Percentiles rank a stretch among this genome's conserved stretches.
Conservation (phyloP, 2,888 invertebrate genomes). For the Volucella inflata region DNA sequence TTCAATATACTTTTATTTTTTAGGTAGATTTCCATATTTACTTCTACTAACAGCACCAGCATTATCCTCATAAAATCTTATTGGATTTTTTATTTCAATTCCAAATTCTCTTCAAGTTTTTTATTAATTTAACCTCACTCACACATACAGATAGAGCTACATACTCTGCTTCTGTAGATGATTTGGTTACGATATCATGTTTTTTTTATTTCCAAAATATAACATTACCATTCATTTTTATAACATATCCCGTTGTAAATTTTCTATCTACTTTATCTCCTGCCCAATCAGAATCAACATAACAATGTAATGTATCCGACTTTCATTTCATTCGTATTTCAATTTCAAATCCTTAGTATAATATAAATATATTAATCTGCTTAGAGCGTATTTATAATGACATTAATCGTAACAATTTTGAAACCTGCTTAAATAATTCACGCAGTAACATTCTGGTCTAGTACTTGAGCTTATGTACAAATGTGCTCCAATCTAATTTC, state of each 20-base stretch:
- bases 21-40: too few relatives aligned
- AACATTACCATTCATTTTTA: too few relatives aligned
- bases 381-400: slow-evolving; percentile 58
- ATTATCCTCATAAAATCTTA: slow-evolving; percentile 78
- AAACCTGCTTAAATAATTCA: slow-evolving; percentile 78
- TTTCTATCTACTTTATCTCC: too few relatives aligned
- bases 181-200: slow-evolving; percentile 78
- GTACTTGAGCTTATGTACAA: slow-evolving; percentile 79
- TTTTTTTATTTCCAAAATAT: slow-evolving; percentile 80
- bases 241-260: too few relatives aligned
- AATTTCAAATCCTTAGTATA: slow-evolving; percentile 77
- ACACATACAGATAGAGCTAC: slow-evolving; percentile 77
- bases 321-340: too few relatives aligned
- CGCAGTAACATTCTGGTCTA: slow-evolving; percentile 30
- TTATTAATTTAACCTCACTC: slow-evolving; percentile 75
- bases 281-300: too few relatives aligned
- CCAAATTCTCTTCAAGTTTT: slow-evolving; percentile 73
- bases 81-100: too few relatives aligned
- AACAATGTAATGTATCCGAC: too few relatives aligned
- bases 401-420: slow-evolving; percentile 79
- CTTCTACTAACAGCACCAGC: slow-evolving; percentile 71
- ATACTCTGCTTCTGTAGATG: slow-evolving; percentile 78
- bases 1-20: too few relatives aligned
- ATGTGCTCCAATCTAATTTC: too few relatives aligned
- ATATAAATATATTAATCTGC: slow-evolving; percentile 76